Evolutionary conservation across 30 jellyfish, hydroid and myxozoan genomes (phyloP).

Genomic region (Chrysaora quinquecirrha): DNA sequence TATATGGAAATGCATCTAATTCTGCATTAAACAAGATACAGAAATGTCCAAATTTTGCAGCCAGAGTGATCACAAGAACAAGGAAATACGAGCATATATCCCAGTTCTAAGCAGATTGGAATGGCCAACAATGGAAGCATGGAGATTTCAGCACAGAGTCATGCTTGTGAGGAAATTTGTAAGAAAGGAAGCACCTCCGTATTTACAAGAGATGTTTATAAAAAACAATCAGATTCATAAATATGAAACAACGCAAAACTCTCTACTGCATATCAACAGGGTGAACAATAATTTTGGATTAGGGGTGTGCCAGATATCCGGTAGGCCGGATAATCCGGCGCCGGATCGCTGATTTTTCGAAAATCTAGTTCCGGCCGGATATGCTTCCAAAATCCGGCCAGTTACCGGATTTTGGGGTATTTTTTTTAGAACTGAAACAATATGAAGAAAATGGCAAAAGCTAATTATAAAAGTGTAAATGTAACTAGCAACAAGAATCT

Average conservation of each 20-base stretch:
- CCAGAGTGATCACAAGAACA: slow-evolving; percentile 48
- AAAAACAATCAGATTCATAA: slow-evolving; percentile 35
- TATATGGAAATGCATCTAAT: slow-evolving; percentile 10
- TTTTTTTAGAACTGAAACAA: neutral
- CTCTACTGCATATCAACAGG: slow-evolving; percentile 38
- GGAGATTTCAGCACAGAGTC: slow-evolving; percentile 54
- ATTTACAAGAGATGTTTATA: slow-evolving; percentile 32
- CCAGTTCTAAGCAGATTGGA: slow-evolving; percentile 58
- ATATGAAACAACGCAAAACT: slow-evolving; percentile 37
- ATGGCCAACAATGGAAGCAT: slow-evolving; percentile 56
- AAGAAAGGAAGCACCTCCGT: slow-evolving; percentile 49
- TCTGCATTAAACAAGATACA: slow-evolving; percentile 48
- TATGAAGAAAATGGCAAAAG: neutral
- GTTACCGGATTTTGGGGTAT: no score
- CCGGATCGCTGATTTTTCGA: no score
- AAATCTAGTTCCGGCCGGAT: no score
- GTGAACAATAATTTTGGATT: slow-evolving; percentile 28
- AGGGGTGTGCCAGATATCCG: no score
- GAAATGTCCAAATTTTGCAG: slow-evolving; percentile 57
- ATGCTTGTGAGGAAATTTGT: slow-evolving; percentile 52
- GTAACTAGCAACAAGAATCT: slow-evolving; percentile 1
- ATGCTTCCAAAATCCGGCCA: no score
- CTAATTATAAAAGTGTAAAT: neutral
- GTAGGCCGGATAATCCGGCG: no score
- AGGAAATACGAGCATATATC: slow-evolving; percentile 46